Evolutionary conservation across 2,797 vertebrate genomes (phyloP).

Genomic region (Hafferia zeledoni): DNA sequence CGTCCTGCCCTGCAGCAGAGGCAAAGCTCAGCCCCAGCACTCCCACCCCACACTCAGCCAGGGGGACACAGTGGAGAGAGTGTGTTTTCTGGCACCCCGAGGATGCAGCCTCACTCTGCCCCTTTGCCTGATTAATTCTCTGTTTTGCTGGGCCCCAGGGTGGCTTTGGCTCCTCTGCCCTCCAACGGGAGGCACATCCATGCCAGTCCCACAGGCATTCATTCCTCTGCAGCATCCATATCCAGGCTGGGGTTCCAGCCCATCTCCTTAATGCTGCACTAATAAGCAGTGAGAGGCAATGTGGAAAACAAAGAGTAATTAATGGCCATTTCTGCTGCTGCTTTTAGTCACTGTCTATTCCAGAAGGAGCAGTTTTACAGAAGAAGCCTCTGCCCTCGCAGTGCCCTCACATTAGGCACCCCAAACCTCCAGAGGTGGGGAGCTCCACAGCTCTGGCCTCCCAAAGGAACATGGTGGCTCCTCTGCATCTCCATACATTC

Average conservation of each 20-base stretch:
- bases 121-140: not conserved
- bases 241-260: not conserved
- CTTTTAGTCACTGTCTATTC: not conserved
- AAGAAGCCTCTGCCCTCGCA: not conserved
- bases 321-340: conserved; percentile 24
- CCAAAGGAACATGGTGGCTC: not conserved
- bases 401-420: not conserved
- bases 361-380: conserved; percentile 12
- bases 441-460: not conserved
- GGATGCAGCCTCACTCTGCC: rapidly evolving
- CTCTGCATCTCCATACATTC: not conserved
- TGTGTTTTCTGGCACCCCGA: rapidly evolving
- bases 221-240: not conserved
- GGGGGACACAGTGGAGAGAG: rapidly evolving
- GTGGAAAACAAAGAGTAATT: conserved; percentile 16
- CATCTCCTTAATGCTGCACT: not conserved
- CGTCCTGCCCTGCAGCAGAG: not conserved
- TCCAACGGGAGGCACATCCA: not conserved
- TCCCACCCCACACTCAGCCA: rapidly evolving
- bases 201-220: not conserved
- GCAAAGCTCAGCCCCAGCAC: rapidly evolving
- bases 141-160: rapidly evolving
- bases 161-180: not conserved
- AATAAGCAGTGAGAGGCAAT: not conserved
- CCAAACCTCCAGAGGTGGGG: too few species aligned